Base-by-base conservation (phyloP, 2,113 vertebrate genomes). In the Aspidoscelis tigris region DNA sequence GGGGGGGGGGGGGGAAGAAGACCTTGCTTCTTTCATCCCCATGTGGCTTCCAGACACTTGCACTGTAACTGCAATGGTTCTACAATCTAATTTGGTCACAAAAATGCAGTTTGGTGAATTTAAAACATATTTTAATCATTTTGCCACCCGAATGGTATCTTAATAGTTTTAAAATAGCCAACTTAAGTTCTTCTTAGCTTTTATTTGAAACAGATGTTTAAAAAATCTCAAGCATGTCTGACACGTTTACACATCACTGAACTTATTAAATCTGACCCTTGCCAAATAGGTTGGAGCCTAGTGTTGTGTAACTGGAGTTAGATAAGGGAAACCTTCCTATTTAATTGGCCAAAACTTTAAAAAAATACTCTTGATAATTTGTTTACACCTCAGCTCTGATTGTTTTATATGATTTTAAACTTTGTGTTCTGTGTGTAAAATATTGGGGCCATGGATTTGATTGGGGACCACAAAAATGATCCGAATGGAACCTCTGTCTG, bases 151-250 rank as follows among this genome's bases (percentile, higher is more conserved):
- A 87, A 89, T 82, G 79, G 91, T 91, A 84, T 90, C 88, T 84
- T 82, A 90, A 87, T 91, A 87, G 88, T 88, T 87, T 88, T 86
- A 90, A 93, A 94, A 94, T 89, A 89, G 84, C 90, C 87, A 89
- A 80, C 76, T 86, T 55, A 88, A 89, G 87, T 75, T 81, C 85
- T 86, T 90, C 91, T 91, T 86, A 87, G 76, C 86, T 85, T 79
- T 91, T 91, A 92, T 94, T 92, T 39, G 26, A 68, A 94, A 91
- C 94, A 95, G 94, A 94, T 94, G 93, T 91, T 88, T 39, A 43
- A 78, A 76, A 88, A 85, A 79, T 72, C 89, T 91, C 89, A 47
- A 80, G 76, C 80, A 43, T 76, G 84, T 88, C 93, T 84, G 64
- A 85, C 88, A 88, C 90, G 81, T 92, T 92, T 91, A 88, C 90